Evolutionary conservation across 2,113 vertebrate species (phyloP).

Genomic region (Tragelaphus imberbis): DNA sequence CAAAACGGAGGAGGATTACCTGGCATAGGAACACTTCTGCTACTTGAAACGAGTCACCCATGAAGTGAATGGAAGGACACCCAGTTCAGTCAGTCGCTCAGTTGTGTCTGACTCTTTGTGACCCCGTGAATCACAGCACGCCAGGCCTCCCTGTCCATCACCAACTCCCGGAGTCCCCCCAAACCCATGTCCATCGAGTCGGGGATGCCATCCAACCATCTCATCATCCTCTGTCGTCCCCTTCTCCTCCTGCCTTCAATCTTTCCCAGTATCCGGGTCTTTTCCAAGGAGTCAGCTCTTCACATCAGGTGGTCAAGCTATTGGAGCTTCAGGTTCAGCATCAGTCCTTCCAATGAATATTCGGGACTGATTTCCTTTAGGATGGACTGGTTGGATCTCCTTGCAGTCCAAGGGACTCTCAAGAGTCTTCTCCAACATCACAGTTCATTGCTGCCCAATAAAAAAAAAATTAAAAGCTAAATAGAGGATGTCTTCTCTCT

Average conservation of each 20-base stretch:
- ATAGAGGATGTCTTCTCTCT: not conserved
- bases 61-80: not conserved
- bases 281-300: not conserved
- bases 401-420: not conserved
- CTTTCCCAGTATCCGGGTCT: not conserved
- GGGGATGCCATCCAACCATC: not conserved
- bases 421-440: not conserved
- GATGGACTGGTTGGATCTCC: not conserved
- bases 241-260: no score
- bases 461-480: not conserved
- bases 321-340: not conserved
- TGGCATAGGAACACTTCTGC: not conserved
- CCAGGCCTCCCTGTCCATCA: not conserved
- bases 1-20: not conserved
- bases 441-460: not conserved
- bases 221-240: not conserved
- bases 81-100: not conserved
- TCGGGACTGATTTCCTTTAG: fast-evolving
- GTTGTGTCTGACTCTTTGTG: fast-evolving
- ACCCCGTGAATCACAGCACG: fast-evolving
- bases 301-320: not conserved
- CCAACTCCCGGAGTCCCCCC: fast-evolving
- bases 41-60: not conserved
- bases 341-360: not conserved
- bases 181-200: not conserved